phyloP scores from a whole-genome alignment of 2,113 vertebrate genomes.

The Cyanocitta stelleri region DNA sequence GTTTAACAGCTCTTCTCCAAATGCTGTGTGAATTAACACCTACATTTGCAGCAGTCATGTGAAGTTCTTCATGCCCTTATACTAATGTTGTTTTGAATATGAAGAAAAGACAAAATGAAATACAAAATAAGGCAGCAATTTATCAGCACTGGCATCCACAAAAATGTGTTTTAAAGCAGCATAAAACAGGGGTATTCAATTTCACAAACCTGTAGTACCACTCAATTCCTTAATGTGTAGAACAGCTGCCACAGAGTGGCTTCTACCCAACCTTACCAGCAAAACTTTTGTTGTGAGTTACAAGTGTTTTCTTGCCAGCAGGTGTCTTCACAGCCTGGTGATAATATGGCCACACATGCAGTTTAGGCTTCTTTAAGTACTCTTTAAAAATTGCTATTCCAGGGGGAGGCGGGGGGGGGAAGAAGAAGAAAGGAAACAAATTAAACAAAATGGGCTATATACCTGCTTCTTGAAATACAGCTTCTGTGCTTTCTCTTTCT shows the following conservation, averaged over 20 bases:
- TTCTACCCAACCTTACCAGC: not conserved
- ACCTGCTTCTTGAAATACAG: not conserved
- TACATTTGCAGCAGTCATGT: not conserved
- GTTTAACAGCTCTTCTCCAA: conserved; percentile 31
- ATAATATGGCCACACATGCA: not conserved
- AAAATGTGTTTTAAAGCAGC: conserved; percentile 29
- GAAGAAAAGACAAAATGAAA: not conserved
- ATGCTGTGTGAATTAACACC: not conserved
- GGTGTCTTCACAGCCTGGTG: conserved; percentile 5
- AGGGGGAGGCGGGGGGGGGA: fast-evolving
- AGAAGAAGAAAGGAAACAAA: not conserved
- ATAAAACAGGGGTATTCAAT: not conserved
- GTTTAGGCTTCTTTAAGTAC: not conserved
- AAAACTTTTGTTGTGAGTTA: conserved; percentile 15
- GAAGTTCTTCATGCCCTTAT: not conserved
- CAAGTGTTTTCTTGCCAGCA: not conserved
- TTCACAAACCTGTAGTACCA: not conserved
- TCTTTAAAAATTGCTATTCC: not conserved
- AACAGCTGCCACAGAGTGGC: conserved; percentile 15
- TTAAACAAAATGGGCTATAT: not conserved
- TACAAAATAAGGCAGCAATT: conserved; percentile 2
- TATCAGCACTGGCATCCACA: not conserved
- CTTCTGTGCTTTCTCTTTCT: not conserved
- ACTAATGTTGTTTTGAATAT: not conserved
- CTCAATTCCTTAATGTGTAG: not conserved